Base-by-base conservation (phyloP, 2,888 invertebrate species). In the Eilema sororculum region DNA sequence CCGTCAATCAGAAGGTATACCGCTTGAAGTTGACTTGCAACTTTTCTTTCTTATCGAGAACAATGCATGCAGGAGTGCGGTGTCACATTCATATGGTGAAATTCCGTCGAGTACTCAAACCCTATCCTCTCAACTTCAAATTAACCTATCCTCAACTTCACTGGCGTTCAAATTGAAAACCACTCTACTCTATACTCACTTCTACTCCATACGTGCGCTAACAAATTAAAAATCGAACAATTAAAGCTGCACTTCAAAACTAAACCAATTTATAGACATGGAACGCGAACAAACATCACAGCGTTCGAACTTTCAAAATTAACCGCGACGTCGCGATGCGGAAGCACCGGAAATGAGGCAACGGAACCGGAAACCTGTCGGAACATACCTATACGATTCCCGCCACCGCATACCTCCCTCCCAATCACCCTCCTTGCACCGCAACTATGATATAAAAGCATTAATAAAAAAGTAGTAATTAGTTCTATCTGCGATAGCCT, bases 331-430 rank as follows among this genome's bases (percentile, higher is more conserved):
- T 68, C 73, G 41, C 62, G 78, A 61, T 68, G 69, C 63, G 71
- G 74, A 76, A 75, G 59, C 65, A 24, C 37, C 76, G 85, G 86
- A 79, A 83, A 83, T 79, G 78, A 78, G 80, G 78, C 75, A 77
- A 61, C 78, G 80, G 79, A 79, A 80, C 66, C 76, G 83, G 84
- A 83, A 78, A 76, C 77, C 69, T 66, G 78, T 77, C 73, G 74
- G 77, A 69, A 72, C 56, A 3, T 62, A n/a, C n/a, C n/a, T n/a
- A 62, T 33, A 62, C 57, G 58, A 24, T 22, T 57, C 65, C 65
- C 56, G n/a, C 25, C 33, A 20, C 24, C 20, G 24, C 6, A 46
- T 46, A 46, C 16, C 46, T n/a, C 6, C 52, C 52, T 0, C 16
- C 46, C 46, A 37, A 10, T 37, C 37, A 37, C 16, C 41, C 41